phyloP scores from a whole-genome alignment of 2,888 invertebrate species.

The Epinotia demarniana region DNA sequence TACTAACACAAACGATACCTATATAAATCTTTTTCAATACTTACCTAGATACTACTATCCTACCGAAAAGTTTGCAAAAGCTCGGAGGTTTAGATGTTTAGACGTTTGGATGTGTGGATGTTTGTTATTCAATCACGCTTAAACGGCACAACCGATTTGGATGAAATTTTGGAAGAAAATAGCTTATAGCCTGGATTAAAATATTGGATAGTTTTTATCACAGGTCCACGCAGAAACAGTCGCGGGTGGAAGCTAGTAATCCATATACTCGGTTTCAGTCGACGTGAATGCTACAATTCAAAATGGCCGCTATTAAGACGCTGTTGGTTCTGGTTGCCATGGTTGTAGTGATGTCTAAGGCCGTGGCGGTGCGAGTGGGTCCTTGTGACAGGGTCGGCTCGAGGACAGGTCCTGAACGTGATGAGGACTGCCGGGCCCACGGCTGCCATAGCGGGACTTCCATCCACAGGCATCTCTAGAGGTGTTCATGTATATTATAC shows the following conservation, averaged over 20 bases:
- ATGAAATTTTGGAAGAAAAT: too few species aligned
- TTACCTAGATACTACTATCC: background rate
- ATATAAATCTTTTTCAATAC: too few species aligned
- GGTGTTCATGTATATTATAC: too few species aligned
- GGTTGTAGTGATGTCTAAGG: background rate
- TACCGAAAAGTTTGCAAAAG: too few species aligned
- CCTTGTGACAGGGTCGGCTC: background rate
- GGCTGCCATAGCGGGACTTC: background rate
- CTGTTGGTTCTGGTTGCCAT: background rate
- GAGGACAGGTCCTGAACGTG: background rate
- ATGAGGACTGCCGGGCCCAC: background rate
- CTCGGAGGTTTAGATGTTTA: too few species aligned
- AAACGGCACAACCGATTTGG: too few species aligned
- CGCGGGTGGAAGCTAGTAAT: background rate
- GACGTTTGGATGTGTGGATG: too few species aligned
- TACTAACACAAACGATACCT: background rate
- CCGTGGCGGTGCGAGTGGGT: background rate
- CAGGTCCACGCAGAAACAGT: too few species aligned
- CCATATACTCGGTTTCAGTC: background rate
- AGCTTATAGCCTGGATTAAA: too few species aligned
- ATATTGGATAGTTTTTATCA: too few species aligned
- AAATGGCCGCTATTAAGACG: slow-evolving; percentile 15
- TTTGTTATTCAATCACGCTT: too few species aligned
- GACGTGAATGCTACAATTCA: background rate
- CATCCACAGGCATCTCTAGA: too few species aligned